Conservation (phyloP, 2,888 invertebrate genomes). For the Lasioglossum lativentre region DNA sequence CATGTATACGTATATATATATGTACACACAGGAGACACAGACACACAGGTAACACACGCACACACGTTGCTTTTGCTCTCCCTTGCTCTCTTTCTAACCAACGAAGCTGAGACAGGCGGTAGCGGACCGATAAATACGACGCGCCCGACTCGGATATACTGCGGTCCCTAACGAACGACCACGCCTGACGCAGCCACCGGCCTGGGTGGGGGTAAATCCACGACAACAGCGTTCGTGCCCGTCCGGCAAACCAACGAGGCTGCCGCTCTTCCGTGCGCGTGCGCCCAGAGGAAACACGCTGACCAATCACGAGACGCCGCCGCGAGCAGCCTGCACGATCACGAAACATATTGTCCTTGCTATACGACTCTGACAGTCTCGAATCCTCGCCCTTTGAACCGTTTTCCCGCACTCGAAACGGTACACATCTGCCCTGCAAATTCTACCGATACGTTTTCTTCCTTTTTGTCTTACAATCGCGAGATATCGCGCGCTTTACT, state of each 20-base stretch:
- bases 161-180: conserved; percentile 70
- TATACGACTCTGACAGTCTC: conserved; percentile 17
- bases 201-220: conserved; percentile 38
- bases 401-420: conserved; percentile 23
- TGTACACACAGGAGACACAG: not conserved
- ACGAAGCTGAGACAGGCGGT: conserved; percentile 17
- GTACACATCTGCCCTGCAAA: not conserved
- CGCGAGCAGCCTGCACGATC: conserved; percentile 29
- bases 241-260: conserved; percentile 33
- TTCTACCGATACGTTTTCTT: not conserved
- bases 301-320: conserved; percentile 31
- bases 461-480: not conserved
- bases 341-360: conserved; percentile 46
- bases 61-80: not conserved
- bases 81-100: not conserved
- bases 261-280: conserved; percentile 45
- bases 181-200: conserved; percentile 82
- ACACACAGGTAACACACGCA: not conserved
- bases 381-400: conserved; percentile 16
- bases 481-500: not conserved
- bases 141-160: conserved; percentile 63
- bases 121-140: conserved; percentile 36
- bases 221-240: conserved; percentile 36
- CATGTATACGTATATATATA: not conserved
- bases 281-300: conserved; percentile 2